Conservation (phyloP, 2,797 vertebrate species). For the Artibeus lituratus region DNA sequence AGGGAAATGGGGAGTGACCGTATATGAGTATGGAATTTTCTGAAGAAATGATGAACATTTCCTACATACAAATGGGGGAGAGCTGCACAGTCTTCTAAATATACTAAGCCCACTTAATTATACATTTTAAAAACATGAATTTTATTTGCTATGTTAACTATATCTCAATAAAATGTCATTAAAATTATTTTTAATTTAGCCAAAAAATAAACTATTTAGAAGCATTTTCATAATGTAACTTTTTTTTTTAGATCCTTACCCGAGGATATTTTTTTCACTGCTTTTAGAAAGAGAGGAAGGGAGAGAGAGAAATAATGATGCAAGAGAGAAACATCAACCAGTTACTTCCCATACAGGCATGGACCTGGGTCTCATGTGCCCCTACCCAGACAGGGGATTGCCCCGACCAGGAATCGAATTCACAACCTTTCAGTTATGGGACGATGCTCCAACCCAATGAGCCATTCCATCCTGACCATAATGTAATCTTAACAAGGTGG, state of each 20-base stretch:
- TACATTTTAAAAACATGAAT: not conserved
- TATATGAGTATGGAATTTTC: not conserved
- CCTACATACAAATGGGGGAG: not conserved
- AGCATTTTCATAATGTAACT: not conserved
- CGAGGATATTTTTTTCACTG: not conserved
- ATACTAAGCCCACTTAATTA: not conserved
- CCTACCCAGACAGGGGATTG: not conserved
- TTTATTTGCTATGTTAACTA: not conserved
- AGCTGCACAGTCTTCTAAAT: not conserved
- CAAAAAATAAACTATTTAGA: not conserved
- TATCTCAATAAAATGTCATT: not conserved
- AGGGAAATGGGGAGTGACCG: not conserved
- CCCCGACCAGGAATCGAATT: not conserved
- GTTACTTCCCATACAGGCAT: not conserved
- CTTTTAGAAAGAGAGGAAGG: not conserved
- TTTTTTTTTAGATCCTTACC: not conserved
- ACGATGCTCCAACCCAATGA: not conserved
- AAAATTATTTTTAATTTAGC: not conserved
- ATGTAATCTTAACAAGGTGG: not conserved
- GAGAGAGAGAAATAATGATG: not conserved
- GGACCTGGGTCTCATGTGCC: not conserved
- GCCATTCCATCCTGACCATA: not conserved
- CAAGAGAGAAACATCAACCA: not conserved
- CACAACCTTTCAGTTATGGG: not conserved
- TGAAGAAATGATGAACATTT: not conserved